Conservation (phyloP, 2,113 vertebrate genomes). For the Cryptotis parvus region DNA sequence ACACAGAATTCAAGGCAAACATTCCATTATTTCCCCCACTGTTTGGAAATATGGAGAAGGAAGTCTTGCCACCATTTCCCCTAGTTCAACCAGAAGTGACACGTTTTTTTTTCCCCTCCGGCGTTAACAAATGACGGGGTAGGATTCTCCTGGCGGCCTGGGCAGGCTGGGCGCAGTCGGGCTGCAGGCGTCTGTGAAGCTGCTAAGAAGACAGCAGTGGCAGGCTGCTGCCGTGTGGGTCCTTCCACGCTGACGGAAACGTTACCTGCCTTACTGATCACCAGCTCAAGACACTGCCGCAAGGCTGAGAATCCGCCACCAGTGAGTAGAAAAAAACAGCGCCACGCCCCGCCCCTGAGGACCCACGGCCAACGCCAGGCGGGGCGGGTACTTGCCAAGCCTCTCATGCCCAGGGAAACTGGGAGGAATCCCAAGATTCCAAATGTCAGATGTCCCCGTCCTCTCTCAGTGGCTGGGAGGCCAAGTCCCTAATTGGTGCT, state of each 20-base stretch:
- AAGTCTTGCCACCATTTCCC: constrained; percentile 65
- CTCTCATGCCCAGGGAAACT: background rate
- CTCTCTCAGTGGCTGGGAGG: background rate
- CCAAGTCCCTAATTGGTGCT: background rate
- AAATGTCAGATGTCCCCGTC: background rate
- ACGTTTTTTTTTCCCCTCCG: constrained; percentile 21
- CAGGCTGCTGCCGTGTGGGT: constrained; percentile 58
- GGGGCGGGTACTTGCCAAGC: no score
- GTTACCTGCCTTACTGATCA: constrained; percentile 69
- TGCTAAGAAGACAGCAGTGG: constrained; percentile 74
- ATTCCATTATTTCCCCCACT: constrained; percentile 73
- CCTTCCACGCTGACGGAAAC: constrained; percentile 69
- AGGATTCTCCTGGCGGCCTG: constrained; percentile 46
- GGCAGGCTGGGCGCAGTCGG: constrained; percentile 47
- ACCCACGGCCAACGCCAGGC: no score
- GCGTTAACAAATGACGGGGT: constrained; percentile 50
- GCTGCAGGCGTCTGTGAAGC: constrained; percentile 75
- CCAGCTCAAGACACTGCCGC: constrained; percentile 59
- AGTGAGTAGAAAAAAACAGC: constrained; percentile 8
- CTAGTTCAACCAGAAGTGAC: constrained; percentile 39
- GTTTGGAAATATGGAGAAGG: constrained; percentile 81
- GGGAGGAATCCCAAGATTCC: background rate
- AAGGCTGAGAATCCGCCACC: constrained; percentile 39
- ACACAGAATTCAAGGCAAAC: constrained; percentile 76
- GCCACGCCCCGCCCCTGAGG: background rate